Conservation (phyloP, 1,140 invertebrate genomes). For the Drosophila pallidifrons region DNA sequence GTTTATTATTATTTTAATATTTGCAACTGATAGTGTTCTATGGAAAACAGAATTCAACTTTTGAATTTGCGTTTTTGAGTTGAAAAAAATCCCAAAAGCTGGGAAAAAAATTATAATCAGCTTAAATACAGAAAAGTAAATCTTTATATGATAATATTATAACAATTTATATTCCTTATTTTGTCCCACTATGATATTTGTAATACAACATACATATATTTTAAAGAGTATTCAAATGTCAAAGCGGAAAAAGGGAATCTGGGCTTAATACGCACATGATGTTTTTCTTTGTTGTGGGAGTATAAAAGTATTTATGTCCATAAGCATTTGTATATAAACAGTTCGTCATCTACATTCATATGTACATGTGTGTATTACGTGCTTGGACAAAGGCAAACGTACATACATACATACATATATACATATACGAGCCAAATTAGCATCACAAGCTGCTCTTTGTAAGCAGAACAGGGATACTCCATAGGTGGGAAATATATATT, state of each 20-base stretch:
- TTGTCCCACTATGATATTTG: not conserved
- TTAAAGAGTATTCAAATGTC: slow-evolving; percentile 21
- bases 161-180: too few relatives aligned
- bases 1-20: not conserved
- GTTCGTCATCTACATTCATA: not conserved
- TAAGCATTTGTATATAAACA: slow-evolving; percentile 1
- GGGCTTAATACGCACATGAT: slow-evolving; percentile 19
- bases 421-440: slow-evolving; percentile 11
- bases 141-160: not conserved
- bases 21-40: not conserved
- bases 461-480: not conserved
- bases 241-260: slow-evolving; percentile 21
- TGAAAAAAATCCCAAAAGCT: not conserved
- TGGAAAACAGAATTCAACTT: not conserved
- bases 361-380: slow-evolving; percentile 14
- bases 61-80: not conserved
- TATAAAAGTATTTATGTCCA: slow-evolving; percentile 26
- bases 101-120: slow-evolving; percentile 4
- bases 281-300: slow-evolving; percentile 34
- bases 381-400: slow-evolving; percentile 12
- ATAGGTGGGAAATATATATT: not conserved
- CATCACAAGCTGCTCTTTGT: slow-evolving; percentile 14
- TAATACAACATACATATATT: too few relatives aligned
- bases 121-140: not conserved
- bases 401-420: not conserved